These are phyloP conservation scores for Ariolimax columbianus DNA, from an alignment of 2,888 invertebrate genomes.

Conservation along the genomic window DNA sequence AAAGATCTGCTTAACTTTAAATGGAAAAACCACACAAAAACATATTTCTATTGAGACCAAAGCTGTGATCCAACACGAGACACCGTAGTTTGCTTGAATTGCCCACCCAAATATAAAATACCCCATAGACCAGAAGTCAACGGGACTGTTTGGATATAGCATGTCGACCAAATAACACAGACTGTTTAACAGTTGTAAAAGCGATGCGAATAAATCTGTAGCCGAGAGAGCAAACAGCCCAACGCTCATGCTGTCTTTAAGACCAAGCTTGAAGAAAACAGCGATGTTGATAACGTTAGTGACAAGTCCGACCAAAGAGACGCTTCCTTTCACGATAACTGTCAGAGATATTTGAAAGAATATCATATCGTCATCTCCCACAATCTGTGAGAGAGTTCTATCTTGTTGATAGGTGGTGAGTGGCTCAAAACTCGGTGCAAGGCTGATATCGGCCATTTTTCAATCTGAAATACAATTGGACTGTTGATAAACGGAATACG, in stretches of 20 bases:
- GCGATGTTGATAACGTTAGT: slow-evolving; percentile 7
- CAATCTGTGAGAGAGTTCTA: too few species aligned
- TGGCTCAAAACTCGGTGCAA: too few species aligned
- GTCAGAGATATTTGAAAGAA: too few species aligned
- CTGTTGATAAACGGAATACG: too few species aligned
- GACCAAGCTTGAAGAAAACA: background rate
- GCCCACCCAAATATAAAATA: background rate
- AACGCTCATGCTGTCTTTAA: slow-evolving; percentile 37
- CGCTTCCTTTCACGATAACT: too few species aligned
- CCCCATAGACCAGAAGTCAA: background rate
- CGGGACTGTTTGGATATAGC: background rate
- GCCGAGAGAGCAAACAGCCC: slow-evolving; percentile 18
- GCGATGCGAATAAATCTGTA: slow-evolving; percentile 1
- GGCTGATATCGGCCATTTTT: too few species aligned
- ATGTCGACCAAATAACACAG: background rate
- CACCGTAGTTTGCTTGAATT: background rate
- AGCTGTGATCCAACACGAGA: slow-evolving; percentile 35
- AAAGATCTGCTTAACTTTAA: slow-evolving; percentile 34
- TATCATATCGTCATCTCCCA: too few species aligned
- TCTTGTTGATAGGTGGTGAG: too few species aligned
- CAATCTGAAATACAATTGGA: too few species aligned
- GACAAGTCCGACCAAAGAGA: too few species aligned
- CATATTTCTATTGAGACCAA: slow-evolving; percentile 35
- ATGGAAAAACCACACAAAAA: slow-evolving; percentile 33
- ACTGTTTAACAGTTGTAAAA: background rate